Conservation (phyloP, 2,888 invertebrate genomes). For the Folsomia candida region DNA sequence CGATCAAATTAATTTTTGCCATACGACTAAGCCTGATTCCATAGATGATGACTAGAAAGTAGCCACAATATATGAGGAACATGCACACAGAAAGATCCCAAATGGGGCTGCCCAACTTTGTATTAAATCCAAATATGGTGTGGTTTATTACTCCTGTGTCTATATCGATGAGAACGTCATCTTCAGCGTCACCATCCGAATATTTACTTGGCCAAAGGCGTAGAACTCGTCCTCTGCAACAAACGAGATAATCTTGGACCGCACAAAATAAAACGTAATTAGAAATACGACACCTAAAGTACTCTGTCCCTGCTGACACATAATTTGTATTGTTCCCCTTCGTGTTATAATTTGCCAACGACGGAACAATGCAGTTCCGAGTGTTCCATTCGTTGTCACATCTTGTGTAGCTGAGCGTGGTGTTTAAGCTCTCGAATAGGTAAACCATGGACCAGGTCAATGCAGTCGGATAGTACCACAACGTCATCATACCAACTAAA, state of each 20-base stretch:
- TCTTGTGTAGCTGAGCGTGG: slow-evolving; percentile 55
- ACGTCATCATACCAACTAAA: background rate
- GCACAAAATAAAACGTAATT: background rate
- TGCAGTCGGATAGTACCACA: background rate
- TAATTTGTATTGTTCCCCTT: background rate
- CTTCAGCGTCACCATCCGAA: background rate
- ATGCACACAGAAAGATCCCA: background rate
- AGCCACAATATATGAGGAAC: background rate
- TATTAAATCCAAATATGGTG: background rate
- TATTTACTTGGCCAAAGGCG: background rate
- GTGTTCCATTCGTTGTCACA: slow-evolving; percentile 82
- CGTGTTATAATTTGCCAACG: background rate
- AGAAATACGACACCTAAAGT: background rate
- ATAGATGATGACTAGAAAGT: background rate
- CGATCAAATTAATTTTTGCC: background rate
- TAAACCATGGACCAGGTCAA: background rate
- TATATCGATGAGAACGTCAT: background rate
- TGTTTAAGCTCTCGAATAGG: background rate
- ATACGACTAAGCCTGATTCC: background rate
- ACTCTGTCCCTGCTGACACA: background rate
- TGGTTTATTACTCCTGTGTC: background rate
- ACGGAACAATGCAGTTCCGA: background rate
- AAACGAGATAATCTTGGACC: background rate
- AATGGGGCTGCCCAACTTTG: background rate
- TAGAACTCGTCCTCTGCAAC: background rate